Evolutionary conservation across 2,888 invertebrate species (phyloP).

Genomic region (Ophion ellenae): DNA sequence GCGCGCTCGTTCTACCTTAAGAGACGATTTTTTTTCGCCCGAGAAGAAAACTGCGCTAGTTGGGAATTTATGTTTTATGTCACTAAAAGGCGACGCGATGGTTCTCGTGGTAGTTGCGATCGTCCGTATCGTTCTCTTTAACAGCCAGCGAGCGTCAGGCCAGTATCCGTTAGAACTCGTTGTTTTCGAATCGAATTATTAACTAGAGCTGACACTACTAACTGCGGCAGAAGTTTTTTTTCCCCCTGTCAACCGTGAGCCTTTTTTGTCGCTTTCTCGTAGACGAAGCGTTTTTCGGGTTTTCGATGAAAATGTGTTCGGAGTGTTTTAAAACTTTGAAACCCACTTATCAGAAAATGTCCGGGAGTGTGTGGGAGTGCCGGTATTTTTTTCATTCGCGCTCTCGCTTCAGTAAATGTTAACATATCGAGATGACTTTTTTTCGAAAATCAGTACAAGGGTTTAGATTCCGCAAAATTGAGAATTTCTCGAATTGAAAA

Average conservation of each 20-base stretch:
- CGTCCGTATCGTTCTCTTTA: constrained; percentile 69
- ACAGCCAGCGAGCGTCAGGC: constrained; percentile 73
- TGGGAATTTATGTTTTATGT: constrained; percentile 74
- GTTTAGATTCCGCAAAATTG: too few relatives aligned
- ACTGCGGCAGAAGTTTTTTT: constrained; percentile 22
- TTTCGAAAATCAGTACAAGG: too few relatives aligned
- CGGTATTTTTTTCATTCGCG: too few relatives aligned
- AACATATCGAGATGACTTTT: too few relatives aligned
- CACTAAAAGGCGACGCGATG: constrained; percentile 78
- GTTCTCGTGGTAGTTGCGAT: constrained; percentile 78
- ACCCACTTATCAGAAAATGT: too few relatives aligned
- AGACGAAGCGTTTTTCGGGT: too few relatives aligned
- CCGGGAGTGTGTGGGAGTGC: too few relatives aligned
- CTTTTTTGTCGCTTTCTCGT: background rate
- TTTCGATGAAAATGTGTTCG: too few relatives aligned
- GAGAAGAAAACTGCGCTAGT: constrained; percentile 7
- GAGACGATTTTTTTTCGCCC: background rate
- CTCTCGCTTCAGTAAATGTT: too few relatives aligned
- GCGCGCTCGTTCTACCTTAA: background rate
- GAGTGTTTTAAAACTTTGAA: too few relatives aligned
- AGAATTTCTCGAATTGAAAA: too few relatives aligned
- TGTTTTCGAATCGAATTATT: constrained; percentile 42
- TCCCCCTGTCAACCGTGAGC: background rate
- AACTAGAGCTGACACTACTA: constrained; percentile 32
- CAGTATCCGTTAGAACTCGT: constrained; percentile 72